Base-by-base conservation (phyloP, 2,888 invertebrate species). In the Operophtera brumata region DNA sequence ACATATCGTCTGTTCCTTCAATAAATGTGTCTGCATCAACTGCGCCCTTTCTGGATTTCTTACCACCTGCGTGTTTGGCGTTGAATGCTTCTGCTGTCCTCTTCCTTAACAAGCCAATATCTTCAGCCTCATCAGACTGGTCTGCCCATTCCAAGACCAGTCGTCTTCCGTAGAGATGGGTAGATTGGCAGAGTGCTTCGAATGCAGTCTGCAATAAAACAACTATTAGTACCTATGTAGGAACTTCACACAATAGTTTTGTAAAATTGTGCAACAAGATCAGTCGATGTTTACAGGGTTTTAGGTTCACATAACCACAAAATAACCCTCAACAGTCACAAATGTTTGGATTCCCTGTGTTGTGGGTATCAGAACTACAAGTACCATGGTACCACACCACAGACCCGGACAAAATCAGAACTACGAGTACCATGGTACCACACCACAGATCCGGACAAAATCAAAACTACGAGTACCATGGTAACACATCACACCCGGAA, bases 111-210 rank as follows among this genome's bases (percentile, higher is more conserved):
- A 95, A 92, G 10, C 94, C 94, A 6, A 99, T 91, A 60, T 93
- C 93, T 76, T 96, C 95, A 47, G 91, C 92, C 14, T 89, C 88
- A 54, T 90, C 90, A 32, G 94, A 93, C 44, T 94, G 92, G 52
- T 95, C 92, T 0, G 98, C 97, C 99, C 99, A 99, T 89, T 99
- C 99, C 56, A 99, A 86, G 0, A 98, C 98, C 69, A 99, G 90
- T 50, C 99, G 92, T 64, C 99, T 92, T 0, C 99, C 99, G 82
- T 97, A 99, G 84, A 99, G 95, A 92, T 99, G 99, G 49, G 99
- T 99, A 71, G 98, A 98, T 79, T 96, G 96, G 67, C 96, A 94
- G n/a, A 99, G 80, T 0, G 97, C 94, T 61, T 97, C 95, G 83
- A 98, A 98, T 0, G 99, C 99, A 77, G 94, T 93, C 95, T 96